Evolutionary conservation across 1,140 invertebrate genomes (phyloP), one percentile per base, ranked within the genome.

Genomic region (Chionoecetes opilio): DNA sequence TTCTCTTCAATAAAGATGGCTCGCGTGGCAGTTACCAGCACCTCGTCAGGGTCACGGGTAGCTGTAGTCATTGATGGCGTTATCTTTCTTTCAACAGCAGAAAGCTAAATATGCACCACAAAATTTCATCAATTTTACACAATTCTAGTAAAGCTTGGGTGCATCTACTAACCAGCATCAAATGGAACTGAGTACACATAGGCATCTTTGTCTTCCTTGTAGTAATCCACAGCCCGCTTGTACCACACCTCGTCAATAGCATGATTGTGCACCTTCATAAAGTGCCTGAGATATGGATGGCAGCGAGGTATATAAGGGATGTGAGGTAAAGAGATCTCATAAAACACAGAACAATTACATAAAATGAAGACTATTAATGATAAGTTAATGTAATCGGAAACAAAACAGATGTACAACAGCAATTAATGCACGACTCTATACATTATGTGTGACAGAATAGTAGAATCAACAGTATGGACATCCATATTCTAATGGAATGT

Each of bases 191-290:
- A 99, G 97, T 98, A 99, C 0, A 99, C 98, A 97, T 99, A 99
- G 96, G 98, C 99, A 96, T 99, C 98, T 0, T 98, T 98, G 96
- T 99, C 98, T 86, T 99, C 97, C 0, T 98, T 97, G 96, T 99
- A 98, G 96, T 99, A 98, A 97, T 99, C 99, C 0, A 99, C 98
- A 0, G 99, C 99, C 94, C 99, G 97, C 97, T 98, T 98, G 97
- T 99, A 99, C 98, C 99, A 99, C 3, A 98, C 97, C 82, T 99
- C 98, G 96, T 99, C 98, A 97, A 98, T 99, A 0, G 99, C 98
- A 96, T 98, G 97, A 2, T 98, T 98, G 97, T 99, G 98, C 32
- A 97, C 97, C 96, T 99, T 98, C 96, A 98, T 98, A 96, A 99
- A 99, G 96, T 98, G 98, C 21, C 99, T 99, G 97, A 93, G 97